These are phyloP conservation scores for Pterostichus madidus DNA, from an alignment of 2,888 invertebrate species.

Conservation along the genomic window DNA sequence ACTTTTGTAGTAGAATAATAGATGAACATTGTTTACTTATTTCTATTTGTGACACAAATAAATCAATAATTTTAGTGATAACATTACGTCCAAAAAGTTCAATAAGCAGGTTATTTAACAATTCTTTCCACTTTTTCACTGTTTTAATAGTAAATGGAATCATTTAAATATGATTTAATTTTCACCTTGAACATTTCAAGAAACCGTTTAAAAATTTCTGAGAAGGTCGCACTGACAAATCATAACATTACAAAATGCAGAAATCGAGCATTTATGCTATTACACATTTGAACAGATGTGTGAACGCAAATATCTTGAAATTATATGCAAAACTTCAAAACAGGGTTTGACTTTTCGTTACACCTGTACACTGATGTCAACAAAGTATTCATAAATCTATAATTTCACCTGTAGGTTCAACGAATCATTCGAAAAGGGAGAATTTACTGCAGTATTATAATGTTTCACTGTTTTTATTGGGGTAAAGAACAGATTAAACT, in stretches of 20 bases:
- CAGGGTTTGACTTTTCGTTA: conserved; percentile 53
- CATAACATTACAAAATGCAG: conserved; percentile 33
- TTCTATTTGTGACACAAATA: conserved; percentile 57
- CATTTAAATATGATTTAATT: conserved; percentile 59
- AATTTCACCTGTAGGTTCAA: conserved; percentile 51
- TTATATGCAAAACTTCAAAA: conserved; percentile 39
- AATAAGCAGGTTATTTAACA: not conserved
- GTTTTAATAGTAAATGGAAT: conserved; percentile 48
- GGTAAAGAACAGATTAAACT: conserved; percentile 34
- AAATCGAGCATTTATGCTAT: not conserved
- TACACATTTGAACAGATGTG: conserved; percentile 8
- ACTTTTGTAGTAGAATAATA: conserved; percentile 37
- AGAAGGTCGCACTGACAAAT: conserved; percentile 60
- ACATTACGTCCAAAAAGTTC: conserved; percentile 14
- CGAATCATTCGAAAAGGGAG: conserved; percentile 34
- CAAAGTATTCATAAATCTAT: conserved; percentile 58
- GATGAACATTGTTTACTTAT: conserved; percentile 56
- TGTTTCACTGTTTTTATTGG: conserved; percentile 16
- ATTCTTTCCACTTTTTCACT: conserved; percentile 32
- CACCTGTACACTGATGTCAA: conserved; percentile 64
- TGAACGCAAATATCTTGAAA: conserved; percentile 11
- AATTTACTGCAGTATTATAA: conserved; percentile 35
- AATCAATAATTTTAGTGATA: conserved; percentile 61
- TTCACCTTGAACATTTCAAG: conserved; percentile 64
- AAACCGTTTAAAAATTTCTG: conserved; percentile 58